Conservation (phyloP, 2,797 vertebrate species). For the Galaxias olidus region DNA sequence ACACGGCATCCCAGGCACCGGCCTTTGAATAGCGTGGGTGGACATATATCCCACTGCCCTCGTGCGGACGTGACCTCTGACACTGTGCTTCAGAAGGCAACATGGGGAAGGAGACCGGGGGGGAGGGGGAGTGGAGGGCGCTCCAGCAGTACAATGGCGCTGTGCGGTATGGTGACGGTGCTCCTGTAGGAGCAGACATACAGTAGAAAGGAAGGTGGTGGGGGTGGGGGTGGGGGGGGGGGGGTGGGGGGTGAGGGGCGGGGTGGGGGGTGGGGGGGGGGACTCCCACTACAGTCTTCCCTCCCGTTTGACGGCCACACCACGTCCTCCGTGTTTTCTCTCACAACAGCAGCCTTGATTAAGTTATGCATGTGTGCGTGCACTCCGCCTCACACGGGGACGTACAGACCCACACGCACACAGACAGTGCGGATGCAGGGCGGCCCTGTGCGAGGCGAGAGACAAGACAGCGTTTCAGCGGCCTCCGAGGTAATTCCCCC, state of each 20-base stretch:
- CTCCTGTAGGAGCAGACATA: conserved; percentile 44
- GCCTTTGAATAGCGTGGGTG: no score
- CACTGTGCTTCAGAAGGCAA: conserved; percentile 27
- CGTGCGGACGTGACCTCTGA: conserved; percentile 50
- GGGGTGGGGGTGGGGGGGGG: no score
- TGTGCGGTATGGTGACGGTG: no score
- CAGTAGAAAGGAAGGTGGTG: conserved; percentile 63
- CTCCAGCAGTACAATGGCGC: no score
- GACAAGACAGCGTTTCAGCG: conserved; percentile 30
- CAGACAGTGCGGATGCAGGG: conserved; percentile 34
- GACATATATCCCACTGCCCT: background rate
- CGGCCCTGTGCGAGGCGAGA: conserved; percentile 18
- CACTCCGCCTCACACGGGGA: conserved; percentile 2
- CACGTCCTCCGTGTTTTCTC: conserved; percentile 6
- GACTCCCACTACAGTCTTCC: no score
- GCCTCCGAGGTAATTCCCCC: conserved; percentile 45
- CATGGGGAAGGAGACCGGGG: conserved; percentile 40
- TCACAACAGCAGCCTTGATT: conserved; percentile 13
- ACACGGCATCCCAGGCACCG: no score
- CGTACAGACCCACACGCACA: background rate
- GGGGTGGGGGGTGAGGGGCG: no score
- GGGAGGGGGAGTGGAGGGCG: background rate
- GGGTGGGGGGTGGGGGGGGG: conserved; percentile 12
- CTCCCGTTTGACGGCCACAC: no score
- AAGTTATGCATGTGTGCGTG: background rate